Evolutionary conservation across 2,888 invertebrate genomes (phyloP), one percentile per base, ranked within the genome.

Genomic region (Argyresthia albistria): DNA sequence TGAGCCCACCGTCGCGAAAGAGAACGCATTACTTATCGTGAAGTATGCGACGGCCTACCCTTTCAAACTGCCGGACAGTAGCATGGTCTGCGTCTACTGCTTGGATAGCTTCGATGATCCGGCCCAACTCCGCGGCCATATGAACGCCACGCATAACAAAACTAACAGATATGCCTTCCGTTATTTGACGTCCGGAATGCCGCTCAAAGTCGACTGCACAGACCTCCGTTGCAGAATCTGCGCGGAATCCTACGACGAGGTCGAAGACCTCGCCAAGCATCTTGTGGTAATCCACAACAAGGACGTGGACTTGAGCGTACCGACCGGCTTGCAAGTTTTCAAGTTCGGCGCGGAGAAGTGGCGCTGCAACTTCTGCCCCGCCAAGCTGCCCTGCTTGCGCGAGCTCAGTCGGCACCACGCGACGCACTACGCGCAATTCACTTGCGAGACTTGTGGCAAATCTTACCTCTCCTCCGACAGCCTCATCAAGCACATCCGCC

Each of bases 11-110:
- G 61, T 68, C 68, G 70, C 75, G 60, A 73, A 76, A 67, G 67
- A 60, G 68, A 80, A 81, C 67, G 79, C 80, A 56, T 69, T 72
- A 67, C 60, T 69, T 59, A 64, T 81, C 54, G 63, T 80, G 64
- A 68, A 71, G 64, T 71, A 73, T 65, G 60, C 76, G 36, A 80
- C 80, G 47, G 73, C 70, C 58, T 78, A 72, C 63, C 80, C 80
- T 50, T 81, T 81, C 70, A 71, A 73, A 58, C 65, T 78, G 51
- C 80, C 80, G 43, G 69, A 67, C 56, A 68, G 68, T 59, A 56
- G 64, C 43, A 67, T 80, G 64, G 68, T 76, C 49, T 81, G 81
- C 61, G 75, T 79, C 52, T 78, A 70, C 62, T 80, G 79, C 72
- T 66, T 64, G 57, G 70, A 76, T 51, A 66, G 59, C 35, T 73